These are phyloP conservation scores for Taenioides sp. DNA, from an alignment of 2,797 vertebrate species.

Conservation along the genomic window DNA sequence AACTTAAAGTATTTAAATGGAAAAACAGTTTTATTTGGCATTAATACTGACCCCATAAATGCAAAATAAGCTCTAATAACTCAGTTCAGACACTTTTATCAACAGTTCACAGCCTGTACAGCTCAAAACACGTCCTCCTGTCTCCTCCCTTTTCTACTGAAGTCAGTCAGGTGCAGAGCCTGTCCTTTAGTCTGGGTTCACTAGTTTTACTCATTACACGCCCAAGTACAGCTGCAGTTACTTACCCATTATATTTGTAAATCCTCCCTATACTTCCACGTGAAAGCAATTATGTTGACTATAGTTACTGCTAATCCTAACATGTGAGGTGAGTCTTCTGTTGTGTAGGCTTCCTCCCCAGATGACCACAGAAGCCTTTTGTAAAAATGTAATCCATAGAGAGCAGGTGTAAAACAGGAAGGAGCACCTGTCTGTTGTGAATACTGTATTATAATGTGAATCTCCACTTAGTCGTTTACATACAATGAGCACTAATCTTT, in stretches of 20 bases:
- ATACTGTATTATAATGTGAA: neutral
- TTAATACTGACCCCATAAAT: neutral
- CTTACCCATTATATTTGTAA: neutral
- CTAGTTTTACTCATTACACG: slow-evolving; percentile 5
- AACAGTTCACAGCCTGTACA: neutral
- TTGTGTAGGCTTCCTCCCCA: neutral
- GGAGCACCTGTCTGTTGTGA: slow-evolving; percentile 9
- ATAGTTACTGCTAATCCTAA: neutral
- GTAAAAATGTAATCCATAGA: slow-evolving; percentile 31
- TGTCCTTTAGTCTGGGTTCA: slow-evolving; percentile 4
- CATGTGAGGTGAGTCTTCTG: neutral
- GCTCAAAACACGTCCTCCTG: neutral
- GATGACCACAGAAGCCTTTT: neutral
- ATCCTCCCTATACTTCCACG: neutral
- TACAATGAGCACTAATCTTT: no score
- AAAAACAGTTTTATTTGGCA: neutral
- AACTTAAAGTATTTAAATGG: no score
- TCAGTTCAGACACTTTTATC: neutral
- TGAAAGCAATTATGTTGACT: no score
- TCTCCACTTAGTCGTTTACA: neutral
- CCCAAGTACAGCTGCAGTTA: neutral
- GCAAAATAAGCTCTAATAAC: neutral
- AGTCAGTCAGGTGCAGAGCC: slow-evolving; percentile 1
- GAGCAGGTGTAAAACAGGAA: slow-evolving; percentile 17
- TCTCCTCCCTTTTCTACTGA: neutral